These are phyloP conservation scores for Macrostomum cliftonense DNA, from an alignment of 2,888 invertebrate species.

Conservation along the genomic window DNA sequence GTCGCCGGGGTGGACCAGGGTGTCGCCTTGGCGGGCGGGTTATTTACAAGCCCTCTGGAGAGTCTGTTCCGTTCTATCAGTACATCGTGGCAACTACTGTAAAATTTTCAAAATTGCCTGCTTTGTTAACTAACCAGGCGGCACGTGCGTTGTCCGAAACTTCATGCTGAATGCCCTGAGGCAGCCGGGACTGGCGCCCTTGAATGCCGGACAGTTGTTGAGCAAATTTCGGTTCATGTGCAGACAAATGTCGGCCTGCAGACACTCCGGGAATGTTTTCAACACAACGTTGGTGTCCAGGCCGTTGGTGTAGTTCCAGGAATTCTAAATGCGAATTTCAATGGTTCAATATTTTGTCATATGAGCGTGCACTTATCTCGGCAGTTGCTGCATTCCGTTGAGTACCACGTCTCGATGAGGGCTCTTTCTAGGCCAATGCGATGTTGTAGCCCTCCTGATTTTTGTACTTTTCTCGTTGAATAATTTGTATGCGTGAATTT, in stretches of 20 bases:
- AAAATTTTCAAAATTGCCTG: too few species aligned
- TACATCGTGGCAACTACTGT: too few species aligned
- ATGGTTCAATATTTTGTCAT: too few species aligned
- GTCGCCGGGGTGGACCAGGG: slow-evolving; percentile 36
- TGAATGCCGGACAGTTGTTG: slow-evolving; percentile 20
- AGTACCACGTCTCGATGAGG: too few species aligned
- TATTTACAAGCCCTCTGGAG: too few species aligned
- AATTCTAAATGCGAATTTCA: slow-evolving; percentile 17
- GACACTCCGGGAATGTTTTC: slow-evolving; percentile 22
- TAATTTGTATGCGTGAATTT: too few species aligned
- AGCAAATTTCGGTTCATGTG: slow-evolving; percentile 21
- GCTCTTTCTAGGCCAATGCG: too few species aligned
- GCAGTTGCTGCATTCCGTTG: too few species aligned
- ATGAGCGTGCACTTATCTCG: too few species aligned
- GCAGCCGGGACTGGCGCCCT: slow-evolving; percentile 28
- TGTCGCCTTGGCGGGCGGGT: slow-evolving; percentile 18
- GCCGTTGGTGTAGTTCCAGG: slow-evolving; percentile 36
- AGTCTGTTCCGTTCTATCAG: too few species aligned
- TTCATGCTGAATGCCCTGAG: slow-evolving; percentile 30
- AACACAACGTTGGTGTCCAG: slow-evolving; percentile 35
- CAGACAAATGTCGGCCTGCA: slow-evolving; percentile 23
- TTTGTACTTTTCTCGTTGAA: too few species aligned
- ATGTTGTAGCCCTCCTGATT: too few species aligned
- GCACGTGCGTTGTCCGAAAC: slow-evolving; percentile 36
- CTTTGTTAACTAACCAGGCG: slow-evolving; percentile 20